Base-by-base conservation (phyloP, 2,113 vertebrate genomes). In the Reinhardtius hippoglossoides region DNA sequence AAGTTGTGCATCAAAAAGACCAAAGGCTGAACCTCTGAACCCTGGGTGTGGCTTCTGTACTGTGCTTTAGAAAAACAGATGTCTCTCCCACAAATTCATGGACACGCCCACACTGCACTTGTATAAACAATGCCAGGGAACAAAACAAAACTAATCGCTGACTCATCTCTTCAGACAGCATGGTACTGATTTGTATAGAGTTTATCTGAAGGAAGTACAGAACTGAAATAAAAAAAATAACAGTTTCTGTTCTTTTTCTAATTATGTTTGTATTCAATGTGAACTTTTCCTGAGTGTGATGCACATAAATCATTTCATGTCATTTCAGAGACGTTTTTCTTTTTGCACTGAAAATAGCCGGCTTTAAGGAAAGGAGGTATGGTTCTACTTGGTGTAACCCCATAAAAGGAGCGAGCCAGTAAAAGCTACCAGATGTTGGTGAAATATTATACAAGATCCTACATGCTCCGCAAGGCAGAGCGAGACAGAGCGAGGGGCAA, bases 341-440 rank as follows among this genome's bases (percentile, higher is more conserved):
- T 71, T 3, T 67, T 72, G 58, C 57, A 31, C 44, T 71, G 42
- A 71, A 78, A 87, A 84, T 26, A 78, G 55, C 74, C 74, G 62
- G 4, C 48, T 82, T 80, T 67, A 23, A 75, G 70, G 13, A 74
- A 64, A 69, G 56, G 27, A 70, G 46, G 37, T 24, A 63, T 61
- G 78, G 66, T 85, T 91, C 86, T 74, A 78, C 76, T 83, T 54
- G 54, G 70, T 85, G 71, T 68, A 84, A 73, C 71, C 50, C 72
- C 79, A 85, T 91, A 90, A 91, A 88, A 87, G 71, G 78, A 69
- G 52, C 9, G 48, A 67, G 77, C 63, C 74, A 81, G 89, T 92
- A 92, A 92, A 92, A 89, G 89, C 85, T 86, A 89, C 87, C 91
- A 94, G 91, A 93, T 91, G 92, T 91, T 72, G 60, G 78, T 74